Evolutionary conservation across 1,140 invertebrate genomes (phyloP), one percentile per base, ranked within the genome.

Genomic region (Cardiocondyla obscurior): DNA sequence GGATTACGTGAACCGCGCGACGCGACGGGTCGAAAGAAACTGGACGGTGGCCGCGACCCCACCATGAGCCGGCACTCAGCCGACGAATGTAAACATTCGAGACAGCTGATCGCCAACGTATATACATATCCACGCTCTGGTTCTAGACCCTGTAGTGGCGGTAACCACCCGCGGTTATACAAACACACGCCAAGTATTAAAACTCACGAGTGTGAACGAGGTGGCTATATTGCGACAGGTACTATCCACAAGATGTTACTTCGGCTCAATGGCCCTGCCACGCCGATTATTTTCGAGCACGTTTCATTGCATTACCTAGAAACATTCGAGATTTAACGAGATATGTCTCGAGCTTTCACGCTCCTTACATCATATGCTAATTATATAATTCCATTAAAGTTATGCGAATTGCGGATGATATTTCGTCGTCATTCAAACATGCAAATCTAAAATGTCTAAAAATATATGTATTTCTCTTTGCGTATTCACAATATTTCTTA

Each of bases 71-170:
- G 81, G 82, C 60, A 64, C 72, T 76, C 79, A 77, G 33, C 53
- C 82, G 83, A 89, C 86, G 73, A 90, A 88, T 87, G 89, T 90
- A 90, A 90, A 90, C 89, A 90, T 64, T 64, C 65, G 67, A 39
- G 65, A 88, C 87, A 90, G 87, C 88, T 90, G 88, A 89, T 89
- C 86, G 58, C 42, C 42, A 8, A 60, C 62, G 55, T 74, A 64
- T n/a, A n/a, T n/a, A n/a, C n/a, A n/a, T n/a, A n/a, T n/a, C n/a
- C 33, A 28, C 30, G 60, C 22, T 79, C 46, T 16, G 62, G 30
- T 53, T 79, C 30, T 53, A 28, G 42, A 12, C 46, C 30, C 42
- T 14, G 33, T 8, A 39, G 33, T 19, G 22, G 69, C 49, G 25
- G 19, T 36, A 39, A 51, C 55, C 19, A 76, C 28, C 19, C 36